phyloP scores from a whole-genome alignment of 2,113 vertebrate genomes.

The Crotalus helleri region DNA sequence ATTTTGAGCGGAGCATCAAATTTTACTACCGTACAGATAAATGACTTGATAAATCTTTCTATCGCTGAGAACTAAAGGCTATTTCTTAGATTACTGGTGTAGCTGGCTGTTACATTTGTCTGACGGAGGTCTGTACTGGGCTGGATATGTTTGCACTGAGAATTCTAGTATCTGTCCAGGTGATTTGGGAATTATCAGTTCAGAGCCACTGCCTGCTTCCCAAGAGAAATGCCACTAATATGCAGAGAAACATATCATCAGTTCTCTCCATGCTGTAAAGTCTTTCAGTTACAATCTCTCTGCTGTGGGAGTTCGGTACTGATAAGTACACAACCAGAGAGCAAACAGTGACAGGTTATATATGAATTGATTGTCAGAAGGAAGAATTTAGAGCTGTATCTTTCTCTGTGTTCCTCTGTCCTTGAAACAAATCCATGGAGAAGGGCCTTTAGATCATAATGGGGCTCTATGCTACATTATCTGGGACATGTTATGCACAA shows the following conservation, averaged over 20 bases:
- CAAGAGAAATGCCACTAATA: neutral
- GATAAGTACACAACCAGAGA: neutral
- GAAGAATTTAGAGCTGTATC: neutral
- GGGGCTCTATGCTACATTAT: neutral
- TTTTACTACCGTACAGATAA: neutral
- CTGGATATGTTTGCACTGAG: neutral
- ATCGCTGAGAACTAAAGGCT: neutral
- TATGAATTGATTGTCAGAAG: neutral
- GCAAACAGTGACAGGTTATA: neutral
- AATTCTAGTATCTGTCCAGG: neutral
- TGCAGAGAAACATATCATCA: neutral
- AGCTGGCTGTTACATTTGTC: neutral
- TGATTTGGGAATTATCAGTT: neutral
- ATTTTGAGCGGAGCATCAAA: neutral
- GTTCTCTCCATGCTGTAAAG: neutral
- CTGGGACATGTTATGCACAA: neutral
- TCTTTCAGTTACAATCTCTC: neutral
- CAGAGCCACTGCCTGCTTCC: neutral
- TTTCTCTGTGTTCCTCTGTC: neutral
- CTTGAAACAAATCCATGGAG: neutral
- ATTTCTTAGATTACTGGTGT: neutral
- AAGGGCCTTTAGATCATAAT: neutral
- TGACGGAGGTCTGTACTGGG: neutral
- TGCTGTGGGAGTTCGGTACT: neutral
- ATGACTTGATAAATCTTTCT: neutral